Conservation (phyloP, 2,113 vertebrate species). For the Myiozetetes cayanensis region DNA sequence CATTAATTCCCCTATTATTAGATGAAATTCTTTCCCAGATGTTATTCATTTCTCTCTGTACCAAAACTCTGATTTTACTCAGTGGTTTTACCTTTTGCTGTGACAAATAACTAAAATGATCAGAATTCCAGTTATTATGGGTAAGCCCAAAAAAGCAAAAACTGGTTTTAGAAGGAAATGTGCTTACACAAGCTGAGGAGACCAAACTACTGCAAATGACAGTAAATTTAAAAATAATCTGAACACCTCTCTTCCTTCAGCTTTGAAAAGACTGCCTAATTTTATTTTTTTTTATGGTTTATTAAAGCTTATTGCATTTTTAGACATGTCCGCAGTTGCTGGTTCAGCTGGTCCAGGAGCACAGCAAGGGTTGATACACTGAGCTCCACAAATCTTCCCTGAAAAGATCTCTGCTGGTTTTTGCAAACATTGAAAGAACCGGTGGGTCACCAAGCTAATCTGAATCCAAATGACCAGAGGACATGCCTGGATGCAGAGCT, state of each 20-base stretch:
- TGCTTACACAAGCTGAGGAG: not conserved
- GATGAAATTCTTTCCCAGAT: not conserved
- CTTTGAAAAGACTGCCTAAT: not conserved
- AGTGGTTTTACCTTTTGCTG: not conserved
- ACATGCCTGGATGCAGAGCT: not conserved
- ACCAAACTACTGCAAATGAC: not conserved
- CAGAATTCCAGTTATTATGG: not conserved
- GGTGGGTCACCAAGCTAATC: not conserved
- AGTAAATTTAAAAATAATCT: not conserved
- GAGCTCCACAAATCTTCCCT: not conserved
- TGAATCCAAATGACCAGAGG: not conserved
- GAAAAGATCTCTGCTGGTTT: not conserved
- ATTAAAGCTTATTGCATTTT: not conserved
- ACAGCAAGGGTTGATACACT: not conserved
- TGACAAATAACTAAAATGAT: not conserved
- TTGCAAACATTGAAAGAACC: not conserved
- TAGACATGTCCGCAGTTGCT: not conserved
- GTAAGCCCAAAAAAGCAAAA: not conserved
- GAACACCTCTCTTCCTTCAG: not conserved
- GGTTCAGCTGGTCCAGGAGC: not conserved
- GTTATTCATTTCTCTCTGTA: not conserved
- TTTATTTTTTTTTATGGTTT: not conserved
- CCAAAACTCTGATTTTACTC: conserved; percentile 7
- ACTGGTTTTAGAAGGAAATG: not conserved
- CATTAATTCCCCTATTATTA: not conserved